Percentiles rank a stretch among this genome's conserved stretches.
Evolutionary conservation across 2,113 vertebrate genomes (phyloP).

Genomic region (pig (Sus scrofa)): T2T-Sscrofa CM000825.6:68398501-68399000

Average conservation of each 20-base stretch:
- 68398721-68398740: fast-evolving
- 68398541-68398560: neutral
- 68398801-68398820: neutral
- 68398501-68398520: too few relatives aligned
- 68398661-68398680: neutral
- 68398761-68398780: neutral
- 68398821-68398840: fast-evolving
- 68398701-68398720: neutral
- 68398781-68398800: neutral
- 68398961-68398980: neutral
- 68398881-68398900: neutral
- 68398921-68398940: neutral
- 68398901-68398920: neutral
- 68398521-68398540: neutral
- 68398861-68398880: neutral
- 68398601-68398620: neutral
- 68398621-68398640: neutral
- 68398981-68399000: neutral
- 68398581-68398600: too few relatives aligned
- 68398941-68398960: neutral
- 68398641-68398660: neutral
- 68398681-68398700: neutral
- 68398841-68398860: neutral
- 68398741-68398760: neutral
- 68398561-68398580: neutral